Conservation (phyloP, 2,113 vertebrate genomes). For the Hyperopisus bebe region DNA sequence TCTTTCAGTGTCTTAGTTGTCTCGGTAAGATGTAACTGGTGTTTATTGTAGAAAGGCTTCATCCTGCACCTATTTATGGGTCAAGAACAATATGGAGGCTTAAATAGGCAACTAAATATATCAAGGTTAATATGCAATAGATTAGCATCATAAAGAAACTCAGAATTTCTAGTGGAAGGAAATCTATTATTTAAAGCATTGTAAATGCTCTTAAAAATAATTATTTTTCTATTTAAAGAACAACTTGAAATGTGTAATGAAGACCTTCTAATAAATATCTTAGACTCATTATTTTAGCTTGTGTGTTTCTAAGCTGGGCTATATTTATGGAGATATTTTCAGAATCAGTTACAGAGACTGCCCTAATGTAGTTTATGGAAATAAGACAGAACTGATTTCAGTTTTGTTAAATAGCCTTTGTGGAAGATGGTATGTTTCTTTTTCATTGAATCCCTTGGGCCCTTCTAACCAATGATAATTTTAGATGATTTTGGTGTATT, state of each 20-base stretch:
- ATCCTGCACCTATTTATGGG: not conserved
- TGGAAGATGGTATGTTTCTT: not conserved
- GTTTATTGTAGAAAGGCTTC: not conserved
- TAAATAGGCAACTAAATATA: not conserved
- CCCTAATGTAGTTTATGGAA: conserved; percentile 14
- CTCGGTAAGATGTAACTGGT: not conserved
- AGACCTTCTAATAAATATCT: not conserved
- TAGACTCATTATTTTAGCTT: conserved; percentile 9
- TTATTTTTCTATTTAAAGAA: conserved; percentile 13
- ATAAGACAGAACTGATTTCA: not conserved
- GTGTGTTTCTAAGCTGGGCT: not conserved
- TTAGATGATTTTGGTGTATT: not conserved
- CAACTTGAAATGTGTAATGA: not conserved
- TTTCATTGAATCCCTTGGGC: not conserved
- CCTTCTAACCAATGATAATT: not conserved
- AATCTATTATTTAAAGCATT: not conserved
- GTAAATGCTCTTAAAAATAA: not conserved
- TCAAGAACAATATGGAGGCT: not conserved
- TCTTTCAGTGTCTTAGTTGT: not conserved
- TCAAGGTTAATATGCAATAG: not conserved
- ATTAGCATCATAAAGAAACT: not conserved
- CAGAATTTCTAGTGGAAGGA: not conserved
- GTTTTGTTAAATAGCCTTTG: not conserved
- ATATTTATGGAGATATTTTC: conserved; percentile 10
- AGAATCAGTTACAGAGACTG: not conserved